Conservation (phyloP, 2,888 invertebrate genomes). For the Pandemis cinnamomeana region DNA sequence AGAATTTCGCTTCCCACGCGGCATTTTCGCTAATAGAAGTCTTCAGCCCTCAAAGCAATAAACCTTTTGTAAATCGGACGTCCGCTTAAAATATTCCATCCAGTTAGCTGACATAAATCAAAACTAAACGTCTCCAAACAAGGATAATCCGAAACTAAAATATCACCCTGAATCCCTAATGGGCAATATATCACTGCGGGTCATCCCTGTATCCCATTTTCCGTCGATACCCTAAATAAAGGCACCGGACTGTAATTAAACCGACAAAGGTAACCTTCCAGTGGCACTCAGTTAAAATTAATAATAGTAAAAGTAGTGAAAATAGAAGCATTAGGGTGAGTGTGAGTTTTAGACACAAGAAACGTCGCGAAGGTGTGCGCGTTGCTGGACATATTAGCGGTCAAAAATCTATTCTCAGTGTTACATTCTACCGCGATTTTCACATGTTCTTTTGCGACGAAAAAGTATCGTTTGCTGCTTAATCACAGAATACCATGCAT, state of each 20-base stretch:
- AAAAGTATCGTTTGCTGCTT: too few relatives aligned
- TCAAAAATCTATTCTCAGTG: too few relatives aligned
- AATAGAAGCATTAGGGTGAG: too few relatives aligned
- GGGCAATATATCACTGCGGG: conserved; percentile 36
- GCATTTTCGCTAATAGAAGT: background rate
- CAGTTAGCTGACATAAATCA: conserved; percentile 23
- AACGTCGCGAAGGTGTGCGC: too few relatives aligned
- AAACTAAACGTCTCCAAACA: conserved; percentile 34
- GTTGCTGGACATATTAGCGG: too few relatives aligned
- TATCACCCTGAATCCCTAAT: conserved; percentile 33
- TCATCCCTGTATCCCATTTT: conserved; percentile 32
- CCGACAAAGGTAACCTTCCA: background rate
- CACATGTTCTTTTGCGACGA: too few relatives aligned
- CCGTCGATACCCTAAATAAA: conserved; percentile 24
- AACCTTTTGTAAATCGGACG: background rate
- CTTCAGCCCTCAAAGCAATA: background rate
- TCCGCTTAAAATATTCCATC: conserved; percentile 6
- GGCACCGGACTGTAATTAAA: conserved; percentile 13
- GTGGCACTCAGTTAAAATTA: background rate
- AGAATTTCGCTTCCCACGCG: too few relatives aligned
- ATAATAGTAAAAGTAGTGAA: too few relatives aligned
- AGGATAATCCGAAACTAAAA: conserved; percentile 33
- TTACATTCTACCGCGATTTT: too few relatives aligned
- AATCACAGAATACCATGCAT: too few relatives aligned
- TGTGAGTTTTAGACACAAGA: too few relatives aligned